Conservation (phyloP, 2,797 vertebrate species). For the Siniperca scherzeri region DNA sequence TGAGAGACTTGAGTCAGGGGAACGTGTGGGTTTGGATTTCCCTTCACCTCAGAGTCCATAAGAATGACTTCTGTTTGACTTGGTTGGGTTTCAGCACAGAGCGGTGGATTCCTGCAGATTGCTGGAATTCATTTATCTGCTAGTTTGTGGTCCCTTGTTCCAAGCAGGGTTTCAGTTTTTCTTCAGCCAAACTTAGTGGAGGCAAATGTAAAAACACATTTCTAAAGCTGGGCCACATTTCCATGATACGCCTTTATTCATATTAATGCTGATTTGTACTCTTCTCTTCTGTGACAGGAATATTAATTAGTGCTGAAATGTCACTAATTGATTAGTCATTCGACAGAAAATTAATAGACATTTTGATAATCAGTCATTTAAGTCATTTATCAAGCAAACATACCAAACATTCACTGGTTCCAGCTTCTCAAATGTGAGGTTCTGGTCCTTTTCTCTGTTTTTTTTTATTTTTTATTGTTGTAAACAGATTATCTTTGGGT, state of each 20-base stretch:
- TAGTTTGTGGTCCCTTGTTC: slow-evolving; percentile 65
- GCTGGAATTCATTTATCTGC: slow-evolving; percentile 81
- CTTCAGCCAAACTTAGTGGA: slow-evolving; percentile 50
- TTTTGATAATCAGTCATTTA: background rate
- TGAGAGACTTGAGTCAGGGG: slow-evolving; percentile 69
- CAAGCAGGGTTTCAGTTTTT: slow-evolving; percentile 62
- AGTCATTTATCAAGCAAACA: background rate
- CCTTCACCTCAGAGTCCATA: slow-evolving; percentile 75
- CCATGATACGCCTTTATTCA: background rate
- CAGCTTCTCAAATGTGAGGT: background rate
- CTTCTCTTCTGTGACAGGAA: slow-evolving; percentile 2
- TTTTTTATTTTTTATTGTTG: background rate
- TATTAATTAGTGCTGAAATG: slow-evolving; percentile 6
- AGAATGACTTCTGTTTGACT: slow-evolving; percentile 83
- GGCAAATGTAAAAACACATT: slow-evolving; percentile 54
- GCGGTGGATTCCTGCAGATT: slow-evolving; percentile 78
- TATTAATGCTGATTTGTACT: slow-evolving; percentile 4
- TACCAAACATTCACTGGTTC: background rate
- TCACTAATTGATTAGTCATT: background rate
- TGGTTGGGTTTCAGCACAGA: slow-evolving; percentile 81
- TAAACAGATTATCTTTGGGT: background rate
- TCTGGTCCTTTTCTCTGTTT: background rate
- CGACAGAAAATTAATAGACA: background rate
- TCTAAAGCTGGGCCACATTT: slow-evolving; percentile 40
- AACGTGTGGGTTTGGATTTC: slow-evolving; percentile 82